Percentiles rank a stretch among this genome's conserved stretches.
Conservation (phyloP, 2,113 vertebrate species). For the Lipotes vexillifer region DNA sequence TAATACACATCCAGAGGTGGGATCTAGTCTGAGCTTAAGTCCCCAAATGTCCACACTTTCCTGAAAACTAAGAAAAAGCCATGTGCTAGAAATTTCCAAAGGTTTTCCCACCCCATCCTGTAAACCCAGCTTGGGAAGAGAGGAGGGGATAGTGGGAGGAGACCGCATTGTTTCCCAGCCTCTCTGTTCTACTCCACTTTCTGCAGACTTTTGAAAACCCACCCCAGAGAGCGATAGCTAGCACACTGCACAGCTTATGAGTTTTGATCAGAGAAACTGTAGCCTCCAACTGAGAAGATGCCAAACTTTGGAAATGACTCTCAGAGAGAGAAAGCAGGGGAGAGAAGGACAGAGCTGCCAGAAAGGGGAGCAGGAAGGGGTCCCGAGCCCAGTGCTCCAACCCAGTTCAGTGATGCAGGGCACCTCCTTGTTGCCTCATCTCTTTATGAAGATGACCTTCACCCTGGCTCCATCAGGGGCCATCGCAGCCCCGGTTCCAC, state of each 20-base stretch:
- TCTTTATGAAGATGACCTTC: neutral
- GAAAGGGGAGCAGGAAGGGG: neutral
- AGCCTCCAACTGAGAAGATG: neutral
- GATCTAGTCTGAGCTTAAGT: neutral
- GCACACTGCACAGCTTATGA: neutral
- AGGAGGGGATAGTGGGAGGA: accelerated
- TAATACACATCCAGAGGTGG: neutral
- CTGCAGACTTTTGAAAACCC: neutral
- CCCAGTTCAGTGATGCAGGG: neutral
- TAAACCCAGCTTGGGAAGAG: neutral
- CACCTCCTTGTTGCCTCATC: neutral
- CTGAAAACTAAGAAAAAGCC: neutral
- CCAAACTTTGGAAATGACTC: neutral
- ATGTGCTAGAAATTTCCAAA: neutral
- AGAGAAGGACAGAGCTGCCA: neutral
- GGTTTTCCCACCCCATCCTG: neutral
- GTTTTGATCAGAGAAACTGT: neutral
- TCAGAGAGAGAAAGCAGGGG: neutral
- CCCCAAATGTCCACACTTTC: neutral
- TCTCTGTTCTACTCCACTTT: neutral
- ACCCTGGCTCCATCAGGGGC: neutral
- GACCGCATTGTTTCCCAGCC: neutral
- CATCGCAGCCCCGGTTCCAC: accelerated
- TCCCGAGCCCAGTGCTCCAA: neutral
- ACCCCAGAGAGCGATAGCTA: neutral